Evolutionary conservation across 2,113 vertebrate species (phyloP), one percentile per base, ranked within the genome.

Genomic region (Colossoma macropomum): DNA sequence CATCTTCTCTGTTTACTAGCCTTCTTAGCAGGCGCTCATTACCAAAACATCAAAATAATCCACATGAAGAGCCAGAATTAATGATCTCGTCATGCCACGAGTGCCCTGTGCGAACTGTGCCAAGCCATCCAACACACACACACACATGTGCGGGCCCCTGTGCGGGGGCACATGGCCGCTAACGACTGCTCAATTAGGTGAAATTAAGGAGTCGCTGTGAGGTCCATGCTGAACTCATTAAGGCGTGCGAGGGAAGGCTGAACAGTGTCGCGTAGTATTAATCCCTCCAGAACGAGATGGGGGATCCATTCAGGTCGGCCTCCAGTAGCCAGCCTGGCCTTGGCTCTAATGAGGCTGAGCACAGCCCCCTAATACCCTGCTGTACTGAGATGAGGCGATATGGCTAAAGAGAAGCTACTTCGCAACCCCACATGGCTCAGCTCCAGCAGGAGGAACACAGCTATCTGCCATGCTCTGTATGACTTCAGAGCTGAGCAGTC

Each of bases 41-140:
- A 93, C 90, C 88, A 91, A 93, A 92, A 93, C 93, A 93, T 95
- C 87, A 90, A 92, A 93, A 92, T 93, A 91, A 92, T 91, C 88
- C 85, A 71, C 85, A 87, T 87, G 83, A 91, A 89, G 89, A 93
- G 91, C 89, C 85, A 87, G 87, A 90, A 92, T 92, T 92, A 94
- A 94, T 93, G 91, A 93, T 92, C 92, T 91, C 87, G 85, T 89
- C 75, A 89, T 86, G 88, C 90, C 90, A 88, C 85, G 71, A 84
- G 88, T 81, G 60, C 80, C 84, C 86, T 70, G 82, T 65, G 59
- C 77, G 11, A 90, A 85, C 84, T 69, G 87, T 80, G 88, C 89
- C 90, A 90, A 89, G 87, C 90, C 87, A 88, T 90, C 78, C 88
- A 86, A 87, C 50, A 62, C 86, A 69, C 32, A 84, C 62, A 71